Evolutionary conservation across 2,113 vertebrate species (phyloP).

Genomic region (Cyanoramphus novaezelandiae): DNA sequence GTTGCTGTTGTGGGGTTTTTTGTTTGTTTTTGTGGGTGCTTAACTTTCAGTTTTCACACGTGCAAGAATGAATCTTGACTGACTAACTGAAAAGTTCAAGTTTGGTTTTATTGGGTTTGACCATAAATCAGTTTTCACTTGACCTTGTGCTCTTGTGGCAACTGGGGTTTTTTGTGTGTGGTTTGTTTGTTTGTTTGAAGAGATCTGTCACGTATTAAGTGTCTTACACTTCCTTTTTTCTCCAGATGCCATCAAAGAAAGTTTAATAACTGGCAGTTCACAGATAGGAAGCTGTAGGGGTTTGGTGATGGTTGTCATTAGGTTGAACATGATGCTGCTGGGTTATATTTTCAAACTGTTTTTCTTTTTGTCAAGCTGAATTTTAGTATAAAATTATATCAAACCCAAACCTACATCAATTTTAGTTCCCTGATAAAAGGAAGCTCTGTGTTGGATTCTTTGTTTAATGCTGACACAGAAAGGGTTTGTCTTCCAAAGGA

Average conservation of each 20-base stretch:
- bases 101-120: neutral
- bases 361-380: neutral
- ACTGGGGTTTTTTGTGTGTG: too few species aligned
- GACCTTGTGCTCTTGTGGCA: neutral
- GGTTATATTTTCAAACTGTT: neutral
- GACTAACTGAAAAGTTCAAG: neutral
- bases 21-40: neutral
- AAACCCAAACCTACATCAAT: neutral
- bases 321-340: neutral
- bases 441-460: neutral
- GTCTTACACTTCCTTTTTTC: neutral
- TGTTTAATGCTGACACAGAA: neutral
- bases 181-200: neutral
- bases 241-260: neutral
- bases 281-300: neutral
- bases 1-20: neutral
- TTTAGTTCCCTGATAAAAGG: neutral
- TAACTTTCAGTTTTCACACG: neutral
- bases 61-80: neutral
- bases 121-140: neutral
- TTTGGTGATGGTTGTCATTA: neutral
- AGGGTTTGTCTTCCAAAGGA: neutral
- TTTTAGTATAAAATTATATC: neutral
- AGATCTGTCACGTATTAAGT: neutral
- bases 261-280: neutral